Evolutionary conservation across 1,140 invertebrate species (phyloP), one percentile per base, ranked within the genome.

Genomic region (Bombus pascuorum): DNA sequence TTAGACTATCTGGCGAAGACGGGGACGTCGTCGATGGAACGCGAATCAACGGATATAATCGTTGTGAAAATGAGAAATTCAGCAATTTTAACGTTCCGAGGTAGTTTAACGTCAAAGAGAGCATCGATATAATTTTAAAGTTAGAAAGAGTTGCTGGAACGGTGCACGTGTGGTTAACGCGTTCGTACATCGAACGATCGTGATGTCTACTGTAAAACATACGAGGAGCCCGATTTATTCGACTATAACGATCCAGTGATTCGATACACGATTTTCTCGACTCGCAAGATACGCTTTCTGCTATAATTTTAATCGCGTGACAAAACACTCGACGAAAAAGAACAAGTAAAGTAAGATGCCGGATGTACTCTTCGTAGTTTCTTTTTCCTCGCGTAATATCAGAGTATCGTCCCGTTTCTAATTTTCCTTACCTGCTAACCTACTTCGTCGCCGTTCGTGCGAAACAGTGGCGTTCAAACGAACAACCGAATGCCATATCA

Each of bases 81-180:
- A 89, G 83, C 89, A 91, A 94, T 89, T 92, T 94, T 87, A 93
- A 95, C 92, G 93, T 94, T 91, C 92, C 94, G 90, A 95, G 95
- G 95, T 95, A 95, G 59, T 25, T 65, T 34, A 70, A 3, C 15
- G 62, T 5, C 1, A 13, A 28, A 5, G 2, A 62, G 59, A 47
- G 1, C 15, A 10, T 34, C 12, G 32, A 32, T n/a, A 2, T 15
- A 32, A 32, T 32, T 6, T 18, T 18, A 15, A 2, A 32, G 62
- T n/a, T 32, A 13, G n/a, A 65, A 32, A 13, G 13, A 12, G 34
- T 34, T 0, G 32, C 3, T 25, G 18, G 25, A 59, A 44, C 81
- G n/a, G 25, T 28, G 34, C 6, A 79, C 65, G 15, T 66, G 65
- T 34, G 4, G 59, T 34, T 66, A 57, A 79, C 15, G 53, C 72